Base-by-base conservation (phyloP, 2,797 vertebrate species). In the Spinus olivaceus region DNA sequence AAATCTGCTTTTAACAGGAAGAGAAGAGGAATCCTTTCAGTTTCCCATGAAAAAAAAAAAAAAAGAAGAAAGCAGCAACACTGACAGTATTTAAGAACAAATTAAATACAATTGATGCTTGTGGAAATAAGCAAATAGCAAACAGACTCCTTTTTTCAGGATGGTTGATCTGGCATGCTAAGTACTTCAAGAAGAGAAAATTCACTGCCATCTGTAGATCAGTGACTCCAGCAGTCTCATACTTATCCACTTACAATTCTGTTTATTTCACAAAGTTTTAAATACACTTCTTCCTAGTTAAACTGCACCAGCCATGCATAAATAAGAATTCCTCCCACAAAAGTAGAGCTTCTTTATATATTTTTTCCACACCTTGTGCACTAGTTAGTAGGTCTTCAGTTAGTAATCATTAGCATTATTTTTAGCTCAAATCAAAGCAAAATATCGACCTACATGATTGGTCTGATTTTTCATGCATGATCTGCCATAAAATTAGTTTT, bases 1-100 rank as follows among this genome's bases (percentile, higher is more conserved):
- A 94, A 83, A 94, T 87, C 59, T 92, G 41, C 41, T 91, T 86
- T 86, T 70, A 86, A 88, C 87, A 73, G 24, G 61, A 87, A 81
- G 33, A 76, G 30, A 77, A 91, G 57, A 89, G 32, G 30, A 79
- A 51, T 67, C 47, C 32, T 84, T 81, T 27, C 51, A 64, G 10
- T 88, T 93, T 89, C 23, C 60, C 9, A 1, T 39, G 30, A 56
- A 56, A 82, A 56, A 56, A n/a, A n/a, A 89, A 89, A 37, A 37
- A 35, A 35, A 39, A 15, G 1, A 32, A n/a, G 14, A 60, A 88
- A 44, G 25, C 1, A 54, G 8, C 3, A 71, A 13, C 28, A 41
- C 21, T 70, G 44, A 22, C 35, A 49, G 14, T 88, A 44, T 84
- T 88, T 86, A 87, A 86, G 44, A 79, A 44, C 51, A 71, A 88